Percentiles rank a stretch among this genome's conserved stretches.
These are phyloP conservation scores for Coptotermes formosanus DNA, from an alignment of 1,140 invertebrate species.

Conservation along the genomic window DNA sequence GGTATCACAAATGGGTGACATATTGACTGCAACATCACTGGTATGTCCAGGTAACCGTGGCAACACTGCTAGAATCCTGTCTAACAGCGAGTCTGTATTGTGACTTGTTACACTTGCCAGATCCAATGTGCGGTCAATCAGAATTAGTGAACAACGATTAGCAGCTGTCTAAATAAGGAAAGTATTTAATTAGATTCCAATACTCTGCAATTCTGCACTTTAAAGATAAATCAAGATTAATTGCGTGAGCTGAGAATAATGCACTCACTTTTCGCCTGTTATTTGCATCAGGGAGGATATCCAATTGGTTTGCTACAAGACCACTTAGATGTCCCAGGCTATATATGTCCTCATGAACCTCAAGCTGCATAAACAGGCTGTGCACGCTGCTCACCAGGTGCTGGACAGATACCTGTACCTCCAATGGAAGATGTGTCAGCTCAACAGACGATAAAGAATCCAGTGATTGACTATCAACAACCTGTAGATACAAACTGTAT, in stretches of 20 bases:
- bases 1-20: slow-evolving; percentile 58
- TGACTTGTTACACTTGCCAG: slow-evolving; percentile 59
- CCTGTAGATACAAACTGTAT: not conserved
- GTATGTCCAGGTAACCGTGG: slow-evolving; percentile 62
- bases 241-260: not conserved
- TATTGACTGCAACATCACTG: slow-evolving; percentile 64
- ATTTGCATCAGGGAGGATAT: slow-evolving; percentile 52
- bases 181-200: slow-evolving; percentile 24
- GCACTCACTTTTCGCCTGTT: slow-evolving; percentile 55
- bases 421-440: slow-evolving; percentile 33
- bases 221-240: not conserved
- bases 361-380: slow-evolving; percentile 58
- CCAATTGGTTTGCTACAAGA: slow-evolving; percentile 60
- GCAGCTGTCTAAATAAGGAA: slow-evolving; percentile 49
- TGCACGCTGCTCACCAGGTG: slow-evolving; percentile 58
- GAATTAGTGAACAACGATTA: slow-evolving; percentile 59
- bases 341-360: slow-evolving; percentile 64
- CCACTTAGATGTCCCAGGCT: slow-evolving; percentile 62
- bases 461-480: not conserved
- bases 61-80: slow-evolving; percentile 60
- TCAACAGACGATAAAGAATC: not conserved
- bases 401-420: slow-evolving; percentile 38
- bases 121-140: slow-evolving; percentile 66
- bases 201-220: not conserved
- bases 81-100: slow-evolving; percentile 61